Evolutionary conservation across 2,888 invertebrate genomes (phyloP).

Genomic region (Taenaris catops): DNA sequence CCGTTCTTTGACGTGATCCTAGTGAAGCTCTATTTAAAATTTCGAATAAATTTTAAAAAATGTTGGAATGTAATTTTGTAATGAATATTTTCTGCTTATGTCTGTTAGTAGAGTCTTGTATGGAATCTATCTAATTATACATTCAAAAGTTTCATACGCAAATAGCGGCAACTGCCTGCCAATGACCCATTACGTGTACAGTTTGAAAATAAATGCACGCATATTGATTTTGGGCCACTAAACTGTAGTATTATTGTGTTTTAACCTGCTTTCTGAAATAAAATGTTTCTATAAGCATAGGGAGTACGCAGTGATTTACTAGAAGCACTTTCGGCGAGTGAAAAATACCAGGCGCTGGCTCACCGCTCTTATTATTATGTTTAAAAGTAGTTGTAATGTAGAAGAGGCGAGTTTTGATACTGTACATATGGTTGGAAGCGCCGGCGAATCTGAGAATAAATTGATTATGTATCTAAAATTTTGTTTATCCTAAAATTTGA

Average conservation of each 20-base stretch:
- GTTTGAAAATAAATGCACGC: slow-evolving; percentile 7
- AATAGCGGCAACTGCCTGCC: neutral
- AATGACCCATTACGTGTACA: slow-evolving; percentile 1
- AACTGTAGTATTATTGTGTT: slow-evolving; percentile 26
- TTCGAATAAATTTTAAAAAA: neutral
- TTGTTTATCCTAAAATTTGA: neutral
- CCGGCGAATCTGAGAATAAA: slow-evolving; percentile 1
- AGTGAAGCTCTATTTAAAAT: neutral
- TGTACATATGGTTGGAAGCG: slow-evolving; percentile 4
- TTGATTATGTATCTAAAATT: slow-evolving; percentile 4
- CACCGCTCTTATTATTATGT: slow-evolving; percentile 25
- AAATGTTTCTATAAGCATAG: slow-evolving; percentile 28
- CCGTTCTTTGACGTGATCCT: too few species aligned
- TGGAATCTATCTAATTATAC: too few species aligned
- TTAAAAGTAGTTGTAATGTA: slow-evolving; percentile 25
- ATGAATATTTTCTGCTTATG: too few species aligned
- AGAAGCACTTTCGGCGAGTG: slow-evolving; percentile 55
- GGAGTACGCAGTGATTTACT: slow-evolving; percentile 52
- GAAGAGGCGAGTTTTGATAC: slow-evolving; percentile 17
- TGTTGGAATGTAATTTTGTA: too few species aligned
- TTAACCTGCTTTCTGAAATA: slow-evolving; percentile 31
- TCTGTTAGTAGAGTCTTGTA: too few species aligned
- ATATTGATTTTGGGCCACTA: slow-evolving; percentile 23
- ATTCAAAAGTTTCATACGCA: neutral
- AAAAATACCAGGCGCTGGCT: slow-evolving; percentile 51